phyloP scores from a whole-genome alignment of 2,888 invertebrate genomes.

The Willowsia nigromaculata region DNA sequence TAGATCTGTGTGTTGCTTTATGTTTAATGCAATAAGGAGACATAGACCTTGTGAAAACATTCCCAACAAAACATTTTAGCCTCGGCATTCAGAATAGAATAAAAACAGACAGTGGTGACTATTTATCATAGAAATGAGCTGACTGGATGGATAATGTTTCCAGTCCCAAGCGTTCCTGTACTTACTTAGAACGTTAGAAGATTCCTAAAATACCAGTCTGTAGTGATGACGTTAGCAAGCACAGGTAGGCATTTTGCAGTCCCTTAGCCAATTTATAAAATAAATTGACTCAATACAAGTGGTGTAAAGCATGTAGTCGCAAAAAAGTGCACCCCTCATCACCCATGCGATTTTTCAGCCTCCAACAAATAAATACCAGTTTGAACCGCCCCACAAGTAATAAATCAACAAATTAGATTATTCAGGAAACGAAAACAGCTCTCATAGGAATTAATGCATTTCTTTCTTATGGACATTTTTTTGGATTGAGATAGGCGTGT shows the following conservation, averaged over 20 bases:
- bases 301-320: background rate
- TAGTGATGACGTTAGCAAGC: background rate
- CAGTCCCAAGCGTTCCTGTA: too few species aligned
- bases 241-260: background rate
- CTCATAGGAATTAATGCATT: slow-evolving; percentile 10
- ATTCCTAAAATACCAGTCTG: too few species aligned
- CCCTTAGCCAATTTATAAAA: background rate
- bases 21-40: too few species aligned
- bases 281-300: background rate
- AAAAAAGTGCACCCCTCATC: background rate
- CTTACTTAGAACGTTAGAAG: too few species aligned
- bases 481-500: background rate
- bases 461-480: background rate
- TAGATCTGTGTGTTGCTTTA: too few species aligned
- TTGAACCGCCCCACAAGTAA: slow-evolving; percentile 13
- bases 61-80: too few species aligned
- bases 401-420: slow-evolving; percentile 44
- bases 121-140: too few species aligned
- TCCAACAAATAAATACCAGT: background rate
- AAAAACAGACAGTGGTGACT: too few species aligned
- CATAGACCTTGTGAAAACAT: too few species aligned
- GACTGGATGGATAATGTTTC: too few species aligned
- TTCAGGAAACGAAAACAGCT: slow-evolving; percentile 40
- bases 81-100: too few species aligned
- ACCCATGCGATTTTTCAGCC: background rate